phyloP scores from a whole-genome alignment of 2,113 vertebrate genomes.

The Trichechus manatus region DNA sequence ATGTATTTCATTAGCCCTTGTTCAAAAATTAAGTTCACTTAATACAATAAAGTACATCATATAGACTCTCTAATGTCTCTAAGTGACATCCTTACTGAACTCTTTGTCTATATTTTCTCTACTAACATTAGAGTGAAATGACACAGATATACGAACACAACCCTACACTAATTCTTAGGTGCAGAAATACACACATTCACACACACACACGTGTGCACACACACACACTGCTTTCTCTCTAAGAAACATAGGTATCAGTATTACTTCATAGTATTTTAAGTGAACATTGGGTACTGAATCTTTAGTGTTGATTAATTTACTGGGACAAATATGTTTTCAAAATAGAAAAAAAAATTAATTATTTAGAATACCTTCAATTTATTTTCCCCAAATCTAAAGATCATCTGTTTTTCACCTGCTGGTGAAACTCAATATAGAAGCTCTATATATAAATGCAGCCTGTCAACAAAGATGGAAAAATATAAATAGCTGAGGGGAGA shows the following conservation, averaged over 20 bases:
- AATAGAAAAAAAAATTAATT: not conserved
- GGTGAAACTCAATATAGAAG: not conserved
- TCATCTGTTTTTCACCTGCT: not conserved
- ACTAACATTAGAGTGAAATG: not conserved
- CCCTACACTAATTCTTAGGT: not conserved
- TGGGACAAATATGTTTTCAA: not conserved
- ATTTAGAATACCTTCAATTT: not conserved
- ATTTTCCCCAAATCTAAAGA: slow-evolving; percentile 1
- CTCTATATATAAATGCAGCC: not conserved
- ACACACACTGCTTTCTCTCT: not conserved
- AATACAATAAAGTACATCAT: not conserved
- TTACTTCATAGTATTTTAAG: not conserved
- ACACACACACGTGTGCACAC: not conserved
- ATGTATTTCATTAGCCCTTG: not conserved
- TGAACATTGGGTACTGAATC: not conserved
- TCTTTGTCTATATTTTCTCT: not conserved
- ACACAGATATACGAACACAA: not conserved
- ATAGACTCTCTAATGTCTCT: not conserved
- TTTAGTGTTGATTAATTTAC: not conserved
- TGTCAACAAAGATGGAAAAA: slow-evolving; percentile 54
- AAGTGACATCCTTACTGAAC: not conserved
- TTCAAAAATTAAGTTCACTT: slow-evolving; percentile 14
- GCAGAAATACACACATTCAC: not conserved
- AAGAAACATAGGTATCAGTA: not conserved
- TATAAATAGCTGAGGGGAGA: slow-evolving; percentile 46